Conservation (phyloP, 2,888 invertebrate genomes). For the Diaperis boleti region DNA sequence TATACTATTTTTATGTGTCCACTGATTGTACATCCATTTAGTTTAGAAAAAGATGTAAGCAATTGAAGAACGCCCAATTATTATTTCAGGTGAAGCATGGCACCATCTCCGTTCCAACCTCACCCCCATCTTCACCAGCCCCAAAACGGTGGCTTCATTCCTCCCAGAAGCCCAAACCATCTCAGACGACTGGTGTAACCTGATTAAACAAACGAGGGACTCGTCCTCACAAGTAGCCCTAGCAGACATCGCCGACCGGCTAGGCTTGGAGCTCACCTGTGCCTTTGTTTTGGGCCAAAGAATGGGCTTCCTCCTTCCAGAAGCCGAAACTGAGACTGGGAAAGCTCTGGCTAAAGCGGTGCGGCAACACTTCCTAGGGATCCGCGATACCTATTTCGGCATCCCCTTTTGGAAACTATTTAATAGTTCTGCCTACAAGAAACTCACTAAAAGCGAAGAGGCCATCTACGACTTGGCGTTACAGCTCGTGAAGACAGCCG, state of each 20-base stretch:
- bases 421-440: constrained; percentile 78
- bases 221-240: constrained; percentile 68
- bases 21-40: too few relatives aligned
- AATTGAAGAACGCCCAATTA: too few relatives aligned
- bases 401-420: constrained; percentile 86
- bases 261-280: constrained; percentile 86
- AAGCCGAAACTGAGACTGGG: constrained; percentile 67
- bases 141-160: constrained; percentile 80
- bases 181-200: constrained; percentile 80
- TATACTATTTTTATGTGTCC: too few relatives aligned
- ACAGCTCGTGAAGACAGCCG: constrained; percentile 77
- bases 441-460: constrained; percentile 81
- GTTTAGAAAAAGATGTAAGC: too few relatives aligned
- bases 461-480: constrained; percentile 82
- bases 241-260: constrained; percentile 80
- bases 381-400: constrained; percentile 85
- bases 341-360: constrained; percentile 78
- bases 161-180: constrained; percentile 81
- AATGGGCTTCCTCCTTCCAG: constrained; percentile 76
- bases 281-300: constrained; percentile 83
- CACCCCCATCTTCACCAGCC: constrained; percentile 82
- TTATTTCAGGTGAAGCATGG: constrained; percentile 82
- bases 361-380: constrained; percentile 81
- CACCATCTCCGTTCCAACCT: constrained; percentile 78
- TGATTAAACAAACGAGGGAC: constrained; percentile 72